Percentiles rank a stretch among this genome's conserved stretches.
Conservation (phyloP, 30 jellyfish, hydroid and myxozoan genomes). For the Mastigias papua region DNA sequence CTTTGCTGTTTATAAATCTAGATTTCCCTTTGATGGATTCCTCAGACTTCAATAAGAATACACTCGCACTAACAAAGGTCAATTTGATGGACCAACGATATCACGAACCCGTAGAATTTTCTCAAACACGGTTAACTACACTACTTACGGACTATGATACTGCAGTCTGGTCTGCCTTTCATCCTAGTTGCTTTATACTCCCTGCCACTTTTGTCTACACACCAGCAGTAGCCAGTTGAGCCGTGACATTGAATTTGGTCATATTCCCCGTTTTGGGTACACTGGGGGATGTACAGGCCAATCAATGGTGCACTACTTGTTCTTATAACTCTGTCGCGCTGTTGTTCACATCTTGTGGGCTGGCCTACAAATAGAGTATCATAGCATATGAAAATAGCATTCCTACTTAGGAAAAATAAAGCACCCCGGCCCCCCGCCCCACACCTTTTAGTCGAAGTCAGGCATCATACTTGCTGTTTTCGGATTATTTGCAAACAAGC, state of each 20-base stretch:
- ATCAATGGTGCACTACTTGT: constrained; percentile 31
- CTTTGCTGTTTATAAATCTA: too few species aligned
- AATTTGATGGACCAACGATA: too few species aligned
- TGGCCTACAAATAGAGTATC: constrained; percentile 22
- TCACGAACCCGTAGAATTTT: too few species aligned
- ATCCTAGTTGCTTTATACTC: constrained; percentile 66
- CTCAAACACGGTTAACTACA: too few species aligned
- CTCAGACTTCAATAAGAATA: too few species aligned
- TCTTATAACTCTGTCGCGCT: constrained; percentile 29
- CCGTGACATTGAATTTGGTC: constrained; percentile 85
- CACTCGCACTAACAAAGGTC: too few species aligned
- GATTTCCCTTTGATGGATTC: too few species aligned
- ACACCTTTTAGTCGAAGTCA: too few species aligned
- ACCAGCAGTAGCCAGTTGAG: constrained; percentile 93
- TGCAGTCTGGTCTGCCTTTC: constrained; percentile 74
- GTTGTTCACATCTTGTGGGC: constrained; percentile 57
- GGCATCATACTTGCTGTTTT: too few species aligned
- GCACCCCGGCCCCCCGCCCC: neutral
- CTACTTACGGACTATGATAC: constrained; percentile 64
- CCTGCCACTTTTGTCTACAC: constrained; percentile 81
- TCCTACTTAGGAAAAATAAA: neutral
- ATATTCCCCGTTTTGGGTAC: constrained; percentile 75
- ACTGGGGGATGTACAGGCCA: constrained; percentile 82
- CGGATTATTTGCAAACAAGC: too few species aligned
- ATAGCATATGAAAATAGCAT: neutral